Base-by-base conservation (phyloP, 2,888 invertebrate genomes). In the Scrobipalpa atriplicella region DNA sequence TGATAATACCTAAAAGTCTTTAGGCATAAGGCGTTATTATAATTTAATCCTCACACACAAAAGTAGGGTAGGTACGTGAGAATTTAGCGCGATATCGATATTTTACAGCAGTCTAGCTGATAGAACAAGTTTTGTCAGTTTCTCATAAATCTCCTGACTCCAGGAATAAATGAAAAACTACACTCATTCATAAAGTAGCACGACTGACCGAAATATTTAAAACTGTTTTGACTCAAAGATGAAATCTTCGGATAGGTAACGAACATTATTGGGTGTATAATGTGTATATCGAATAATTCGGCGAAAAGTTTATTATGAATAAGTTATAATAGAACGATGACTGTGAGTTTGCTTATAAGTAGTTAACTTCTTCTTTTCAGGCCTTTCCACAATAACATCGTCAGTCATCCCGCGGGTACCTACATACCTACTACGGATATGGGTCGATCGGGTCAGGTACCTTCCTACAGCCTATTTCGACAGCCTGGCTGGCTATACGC, bases 371-470 rank as follows among this genome's bases (percentile, higher is more conserved):
- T 18, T 13, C 69, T 73, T 70, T 73, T 39, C 29, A n/a, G 68
- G 72, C 69, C 73, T 74, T 75, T 76, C 67, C 71, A 8, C 41
- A 67, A 74, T 74, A 78, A 73, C 73, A 77, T 78, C 79, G 73
- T 81, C 68, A 73, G 76, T 80, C 79, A 82, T 71, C 62, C 39
- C 36, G 1, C 13, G 16, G 38, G 66, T 65, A 65, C 38, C 61
- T 65, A 65, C 51, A 66, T 65, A 65, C 38, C 61, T 65, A 65
- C 51, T 52, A 52, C 56, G 13, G 47, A 69, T 65, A 51, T n/a
- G 51, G 64, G 52, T 62, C 64, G 65, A 63, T 69, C 69, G 58
- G 66, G 62, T 66, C 47, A 16, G 47, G 47, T 47, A 47, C 47
- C 16, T 47, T n/a, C 43, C n/a, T 47, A 16, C n/a, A 16, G 16